Evolutionary conservation across 2,113 vertebrate species (phyloP).

Genomic region (Gallinago media): DNA sequence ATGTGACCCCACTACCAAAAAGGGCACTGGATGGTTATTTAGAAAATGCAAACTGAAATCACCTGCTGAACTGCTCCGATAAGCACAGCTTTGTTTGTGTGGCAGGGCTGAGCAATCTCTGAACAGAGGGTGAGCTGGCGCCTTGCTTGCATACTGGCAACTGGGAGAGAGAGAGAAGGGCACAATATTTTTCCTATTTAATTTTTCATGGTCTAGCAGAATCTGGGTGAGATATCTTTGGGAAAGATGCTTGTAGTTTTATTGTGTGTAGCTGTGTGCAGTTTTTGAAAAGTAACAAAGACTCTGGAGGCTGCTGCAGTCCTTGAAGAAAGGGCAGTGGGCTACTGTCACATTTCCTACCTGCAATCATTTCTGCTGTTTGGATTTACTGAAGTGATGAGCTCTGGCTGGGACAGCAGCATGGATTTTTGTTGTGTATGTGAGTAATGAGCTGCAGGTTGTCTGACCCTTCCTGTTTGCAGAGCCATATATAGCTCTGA

Average conservation of each 20-base stretch:
- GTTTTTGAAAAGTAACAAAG: not conserved
- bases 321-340: not conserved
- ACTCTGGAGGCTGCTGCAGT: not conserved
- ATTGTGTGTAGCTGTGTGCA: not conserved
- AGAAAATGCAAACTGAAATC: not conserved
- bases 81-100: not conserved
- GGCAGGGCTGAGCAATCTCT: not conserved
- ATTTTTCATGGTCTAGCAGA: not conserved
- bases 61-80: not conserved
- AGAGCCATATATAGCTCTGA: not conserved
- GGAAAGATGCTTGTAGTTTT: not conserved
- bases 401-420: not conserved
- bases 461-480: not conserved
- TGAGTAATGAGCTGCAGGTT: fast-evolving
- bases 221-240: not conserved
- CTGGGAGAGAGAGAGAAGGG: not conserved
- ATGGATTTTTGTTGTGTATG: not conserved
- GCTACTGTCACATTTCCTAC: not conserved
- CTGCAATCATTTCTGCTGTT: not conserved
- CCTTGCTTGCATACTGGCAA: not conserved
- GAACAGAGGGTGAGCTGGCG: not conserved
- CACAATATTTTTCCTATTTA: not conserved
- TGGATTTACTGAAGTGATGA: not conserved
- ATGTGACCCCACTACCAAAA: not conserved
- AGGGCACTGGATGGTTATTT: not conserved